phyloP scores from a whole-genome alignment of 2,113 vertebrate species.

The Ammodytes marinus region DNA sequence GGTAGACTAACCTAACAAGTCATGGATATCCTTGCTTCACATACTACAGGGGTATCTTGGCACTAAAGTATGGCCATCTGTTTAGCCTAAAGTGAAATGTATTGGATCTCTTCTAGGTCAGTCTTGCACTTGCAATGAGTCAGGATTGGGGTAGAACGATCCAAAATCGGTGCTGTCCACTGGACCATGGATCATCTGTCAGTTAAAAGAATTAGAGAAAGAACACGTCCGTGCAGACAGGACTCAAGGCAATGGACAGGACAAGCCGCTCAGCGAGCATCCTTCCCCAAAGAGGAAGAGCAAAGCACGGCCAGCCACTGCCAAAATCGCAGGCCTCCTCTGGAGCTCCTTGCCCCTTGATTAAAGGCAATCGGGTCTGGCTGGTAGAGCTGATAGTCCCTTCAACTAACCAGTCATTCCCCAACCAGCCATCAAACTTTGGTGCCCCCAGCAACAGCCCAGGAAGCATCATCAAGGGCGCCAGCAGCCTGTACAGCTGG shows the following conservation, averaged over 20 bases:
- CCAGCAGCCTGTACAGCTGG: conserved; percentile 45
- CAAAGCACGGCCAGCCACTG: conserved; percentile 3
- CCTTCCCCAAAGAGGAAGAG: conserved; percentile 19
- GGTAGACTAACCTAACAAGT: conserved; percentile 1
- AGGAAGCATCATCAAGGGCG: conserved; percentile 61
- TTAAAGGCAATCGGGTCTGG: conserved; percentile 46
- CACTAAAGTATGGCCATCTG: conserved; percentile 72
- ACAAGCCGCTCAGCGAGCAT: conserved; percentile 23
- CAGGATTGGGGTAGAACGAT: conserved; percentile 75
- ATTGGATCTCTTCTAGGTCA: conserved; percentile 71
- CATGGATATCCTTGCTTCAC: conserved; percentile 55
- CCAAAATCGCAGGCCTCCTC: conserved; percentile 26
- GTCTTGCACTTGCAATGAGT: conserved; percentile 60
- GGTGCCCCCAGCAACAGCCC: conserved; percentile 63
- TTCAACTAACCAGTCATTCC: conserved; percentile 29
- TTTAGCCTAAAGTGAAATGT: conserved; percentile 75
- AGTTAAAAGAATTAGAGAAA: conserved; percentile 59
- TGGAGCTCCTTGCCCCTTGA: background rate
- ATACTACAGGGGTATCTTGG: conserved; percentile 64
- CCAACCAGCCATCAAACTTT: conserved; percentile 53
- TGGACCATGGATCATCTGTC: conserved; percentile 57
- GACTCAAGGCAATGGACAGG: conserved; percentile 40
- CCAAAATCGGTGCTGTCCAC: conserved; percentile 66
- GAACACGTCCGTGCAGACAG: conserved; percentile 26
- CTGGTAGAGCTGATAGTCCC: conserved; percentile 58